A percentile compares a stretch with the other conserved stretches of the same genome.
Evolutionary conservation across 2,888 invertebrate genomes (phyloP).

Genomic region (Synanthedon vespiformis): DNA sequence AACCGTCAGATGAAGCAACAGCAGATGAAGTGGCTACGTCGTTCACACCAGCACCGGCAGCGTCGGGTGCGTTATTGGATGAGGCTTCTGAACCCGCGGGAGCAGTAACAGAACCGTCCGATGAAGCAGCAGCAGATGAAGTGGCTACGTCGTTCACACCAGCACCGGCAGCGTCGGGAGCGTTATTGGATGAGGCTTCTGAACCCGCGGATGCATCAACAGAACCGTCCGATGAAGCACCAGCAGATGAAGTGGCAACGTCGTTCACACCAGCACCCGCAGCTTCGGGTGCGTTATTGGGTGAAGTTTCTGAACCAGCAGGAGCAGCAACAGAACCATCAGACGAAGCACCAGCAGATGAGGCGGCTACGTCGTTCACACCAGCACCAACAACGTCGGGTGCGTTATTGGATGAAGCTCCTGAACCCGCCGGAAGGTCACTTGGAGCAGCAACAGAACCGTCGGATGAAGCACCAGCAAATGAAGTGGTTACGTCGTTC

Average conservation of each 20-base stretch:
- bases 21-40: neutral
- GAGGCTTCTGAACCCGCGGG: neutral
- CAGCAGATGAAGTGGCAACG: neutral
- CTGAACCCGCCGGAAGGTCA: no score
- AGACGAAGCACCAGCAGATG: neutral
- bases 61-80: neutral
- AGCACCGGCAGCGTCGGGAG: neutral
- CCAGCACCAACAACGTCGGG: no score
- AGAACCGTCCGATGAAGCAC: neutral
- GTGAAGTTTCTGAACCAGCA: neutral
- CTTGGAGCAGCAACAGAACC: no score
- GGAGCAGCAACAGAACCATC: neutral
- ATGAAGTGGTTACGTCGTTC: no score
- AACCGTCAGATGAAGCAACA: no score
- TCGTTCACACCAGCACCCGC: neutral
- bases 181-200: neutral
- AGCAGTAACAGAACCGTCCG: neutral
- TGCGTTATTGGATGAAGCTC: no score
- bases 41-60: neutral
- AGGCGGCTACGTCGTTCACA: neutral
- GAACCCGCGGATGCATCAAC: neutral
- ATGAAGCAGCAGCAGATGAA: neutral
- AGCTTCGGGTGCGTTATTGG: neutral
- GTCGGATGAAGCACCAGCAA: no score
- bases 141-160: neutral